Base-by-base conservation (phyloP, 2,888 invertebrate genomes). In the Drosophila ezoana region DNA sequence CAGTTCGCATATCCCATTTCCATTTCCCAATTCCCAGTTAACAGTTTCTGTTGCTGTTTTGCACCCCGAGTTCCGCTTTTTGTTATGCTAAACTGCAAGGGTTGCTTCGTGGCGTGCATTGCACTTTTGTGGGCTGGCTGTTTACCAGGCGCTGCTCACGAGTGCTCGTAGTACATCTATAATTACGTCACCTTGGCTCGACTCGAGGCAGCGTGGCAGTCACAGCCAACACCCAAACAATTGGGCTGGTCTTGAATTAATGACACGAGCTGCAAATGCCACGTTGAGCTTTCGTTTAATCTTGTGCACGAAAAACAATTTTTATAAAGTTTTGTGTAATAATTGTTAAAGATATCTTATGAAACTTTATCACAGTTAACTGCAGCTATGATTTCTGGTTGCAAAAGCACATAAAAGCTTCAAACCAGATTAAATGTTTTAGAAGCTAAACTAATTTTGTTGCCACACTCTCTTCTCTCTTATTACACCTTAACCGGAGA, bases 151-250 rank as follows among this genome's bases (percentile, higher is more conserved):
- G 43, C 60, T 57, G 45, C 43, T 57, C 52, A 44, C 61, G 48
- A 43, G 52, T 51, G 20, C 56, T 57, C 43, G 53, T 45, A 84
- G 87, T 87, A 86, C 89, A 86, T 86, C 84, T 81, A 86, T 86
- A 86, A 86, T 86, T 86, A 89, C 86, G 87, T 84, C 86, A 89
- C 86, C 86, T 88, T 69, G 38, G 23, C 71, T 53, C 63, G 37
- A 11, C 20, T 8, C 28, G 8, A 28, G 28, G 28, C 44, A 38
- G 37, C 60, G 48, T 54, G 66, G 47, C 69, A 76, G 65, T 67
- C 73, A 65, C 67, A 64, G 59, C 35, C 47, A 41, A 47, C 56
- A 61, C 51, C 38, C 65, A 49, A 38, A 45, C 47, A 49, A 38
- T 14, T 62, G 38, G 13, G 38, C 18, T 47, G 28, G 28, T 28